These are phyloP conservation scores for Drosophila vallismaia DNA, from an alignment of 2,888 invertebrate genomes.

Conservation along the genomic window DNA sequence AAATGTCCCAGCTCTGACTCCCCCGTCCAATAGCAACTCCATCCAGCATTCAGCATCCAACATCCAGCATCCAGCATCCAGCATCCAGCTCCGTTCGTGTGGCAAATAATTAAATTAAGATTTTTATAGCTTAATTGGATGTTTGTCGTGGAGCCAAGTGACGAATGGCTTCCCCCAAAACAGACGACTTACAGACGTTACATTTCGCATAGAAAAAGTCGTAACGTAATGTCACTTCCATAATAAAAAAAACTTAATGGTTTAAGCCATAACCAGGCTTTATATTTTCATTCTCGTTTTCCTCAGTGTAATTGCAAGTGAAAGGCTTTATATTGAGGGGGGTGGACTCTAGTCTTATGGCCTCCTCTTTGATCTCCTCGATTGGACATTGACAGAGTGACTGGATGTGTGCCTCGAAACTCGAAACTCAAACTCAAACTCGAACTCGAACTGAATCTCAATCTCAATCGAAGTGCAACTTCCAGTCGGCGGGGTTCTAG, in stretches of 20 bases:
- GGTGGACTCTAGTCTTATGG: constrained; percentile 15
- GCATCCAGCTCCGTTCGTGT: constrained; percentile 68
- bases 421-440: background rate
- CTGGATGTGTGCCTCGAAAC: constrained; percentile 2
- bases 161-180: constrained; percentile 52
- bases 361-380: constrained; percentile 30
- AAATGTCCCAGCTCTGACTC: constrained; percentile 50
- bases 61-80: too few species aligned
- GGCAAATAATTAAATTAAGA: constrained; percentile 76
- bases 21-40: too few species aligned
- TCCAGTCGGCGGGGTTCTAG: background rate
- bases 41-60: constrained; percentile 28
- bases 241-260: background rate
- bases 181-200: constrained; percentile 19
- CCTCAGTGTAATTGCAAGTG: constrained; percentile 12
- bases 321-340: constrained; percentile 27
- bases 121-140: constrained; percentile 77
- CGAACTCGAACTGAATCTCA: background rate
- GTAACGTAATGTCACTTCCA: background rate
- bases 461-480: background rate
- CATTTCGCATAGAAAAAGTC: constrained; percentile 9
- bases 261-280: background rate
- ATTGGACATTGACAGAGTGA: constrained; percentile 28
- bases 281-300: background rate
- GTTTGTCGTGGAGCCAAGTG: constrained; percentile 59